Percentiles rank a stretch among this genome's conserved stretches.
Conservation (phyloP, 2,888 invertebrate genomes). For the Acleris sparsana region DNA sequence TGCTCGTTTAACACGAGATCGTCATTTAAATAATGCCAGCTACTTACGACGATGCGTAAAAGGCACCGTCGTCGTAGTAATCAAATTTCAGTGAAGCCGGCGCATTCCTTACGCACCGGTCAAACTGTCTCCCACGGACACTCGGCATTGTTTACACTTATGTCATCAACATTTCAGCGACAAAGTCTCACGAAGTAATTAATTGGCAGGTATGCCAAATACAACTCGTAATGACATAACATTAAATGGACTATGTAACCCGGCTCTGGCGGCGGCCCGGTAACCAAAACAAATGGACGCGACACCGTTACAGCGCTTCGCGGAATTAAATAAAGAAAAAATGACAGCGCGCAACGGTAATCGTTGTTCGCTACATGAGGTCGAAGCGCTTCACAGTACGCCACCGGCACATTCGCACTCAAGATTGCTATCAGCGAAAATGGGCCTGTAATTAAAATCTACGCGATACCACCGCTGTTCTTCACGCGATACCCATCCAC, state of each 20-base stretch:
- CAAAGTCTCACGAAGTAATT: conserved; percentile 32
- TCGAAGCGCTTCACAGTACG: conserved; percentile 63
- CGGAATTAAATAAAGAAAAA: conserved; percentile 76
- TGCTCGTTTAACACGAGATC: conserved; percentile 11
- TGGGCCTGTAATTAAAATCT: conserved; percentile 61
- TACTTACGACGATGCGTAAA: conserved; percentile 32
- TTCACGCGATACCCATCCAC: conserved; percentile 46
- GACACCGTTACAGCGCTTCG: conserved; percentile 80
- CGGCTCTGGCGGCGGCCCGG: conserved; percentile 23
- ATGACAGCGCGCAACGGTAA: conserved; percentile 75
- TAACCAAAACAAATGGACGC: conserved; percentile 78
- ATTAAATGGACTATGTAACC: conserved; percentile 37
- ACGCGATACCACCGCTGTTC: conserved; percentile 48
- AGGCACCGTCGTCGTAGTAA: conserved; percentile 41
- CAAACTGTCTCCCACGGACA: conserved; percentile 47
- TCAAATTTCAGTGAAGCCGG: conserved; percentile 44
- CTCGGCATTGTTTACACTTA: conserved; percentile 34
- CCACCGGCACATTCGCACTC: conserved; percentile 49
- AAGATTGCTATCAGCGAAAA: conserved; percentile 48
- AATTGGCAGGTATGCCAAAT: conserved; percentile 33
- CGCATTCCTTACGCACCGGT: conserved; percentile 47
- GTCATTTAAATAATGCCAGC: conserved; percentile 1
- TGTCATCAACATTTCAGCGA: conserved; percentile 33
- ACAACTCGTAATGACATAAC: conserved; percentile 42
- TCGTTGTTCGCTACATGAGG: conserved; percentile 69